Base-by-base conservation (phyloP, 1,140 invertebrate genomes). In the Pristionchus pacificus region DNA sequence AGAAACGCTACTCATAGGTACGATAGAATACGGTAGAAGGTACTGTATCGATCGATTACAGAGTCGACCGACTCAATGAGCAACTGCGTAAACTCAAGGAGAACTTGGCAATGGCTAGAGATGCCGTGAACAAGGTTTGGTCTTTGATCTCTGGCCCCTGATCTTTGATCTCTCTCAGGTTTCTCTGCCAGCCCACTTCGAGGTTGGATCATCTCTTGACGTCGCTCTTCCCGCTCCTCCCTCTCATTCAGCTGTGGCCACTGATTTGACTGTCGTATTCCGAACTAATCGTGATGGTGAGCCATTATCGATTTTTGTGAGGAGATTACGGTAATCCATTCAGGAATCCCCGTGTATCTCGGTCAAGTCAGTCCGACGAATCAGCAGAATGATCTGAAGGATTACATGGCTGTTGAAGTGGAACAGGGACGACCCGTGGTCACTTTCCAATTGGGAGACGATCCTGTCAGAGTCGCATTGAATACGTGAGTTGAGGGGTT, bases 361-460 rank as follows among this genome's bases (percentile, higher is more conserved):
- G 77, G 79, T n/a, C 70, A 67, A 38, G n/a, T n/a, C n/a, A n/a
- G n/a, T n/a, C n/a, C n/a, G n/a, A n/a, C n/a, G n/a, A n/a, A n/a
- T n/a, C n/a, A 76, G 10, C 71, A 72, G 29, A 65, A 19, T 19
- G 55, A 57, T 19, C 24, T 19, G 24, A 57, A 19, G 19, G 55
- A 57, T 19, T 0, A 57, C 19, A 57, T 19, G 55, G 24, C 24
- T 19, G 24, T 57, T 57, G 55, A 77, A 65, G 87, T 98, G 28
- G 89, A 91, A 82, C 90, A 91, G 81, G 93, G 93, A 6, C 91
- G 91, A 82, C 91, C 93, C 0, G 90, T 92, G 31, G 87, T 96
- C 15, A 90, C 89, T 25, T 88, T 94, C 74, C 91, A 97, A 81
- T 87, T 97, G 58, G 95, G 95, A 24, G 91, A 91, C 74, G 92